These are phyloP conservation scores for Agriopis leucophaearia DNA, from an alignment of 2,888 invertebrate genomes.

Conservation along the genomic window DNA sequence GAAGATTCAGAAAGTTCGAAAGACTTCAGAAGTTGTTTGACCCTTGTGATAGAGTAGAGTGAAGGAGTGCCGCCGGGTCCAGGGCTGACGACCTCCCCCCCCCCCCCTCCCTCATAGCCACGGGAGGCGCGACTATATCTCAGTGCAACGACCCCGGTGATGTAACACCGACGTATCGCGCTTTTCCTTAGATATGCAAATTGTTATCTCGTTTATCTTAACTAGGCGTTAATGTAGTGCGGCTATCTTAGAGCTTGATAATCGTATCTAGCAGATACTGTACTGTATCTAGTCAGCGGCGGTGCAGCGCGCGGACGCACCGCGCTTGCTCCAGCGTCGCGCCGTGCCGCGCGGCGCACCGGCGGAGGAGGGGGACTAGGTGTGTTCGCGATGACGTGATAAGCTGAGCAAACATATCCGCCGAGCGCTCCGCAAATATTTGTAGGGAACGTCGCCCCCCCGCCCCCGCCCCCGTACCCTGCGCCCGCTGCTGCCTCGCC, in stretches of 20 bases:
- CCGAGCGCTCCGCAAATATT: constrained; percentile 71
- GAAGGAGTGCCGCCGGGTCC: too few species aligned
- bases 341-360: neutral
- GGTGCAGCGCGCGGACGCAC: constrained; percentile 22
- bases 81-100: neutral
- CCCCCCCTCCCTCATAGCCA: too few species aligned
- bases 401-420: constrained; percentile 69
- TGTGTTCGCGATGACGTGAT: constrained; percentile 51
- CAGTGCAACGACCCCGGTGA: constrained; percentile 73
- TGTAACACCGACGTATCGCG: constrained; percentile 64
- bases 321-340: neutral
- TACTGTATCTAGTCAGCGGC: constrained; percentile 67
- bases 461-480: constrained; percentile 36
- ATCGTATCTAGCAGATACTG: constrained; percentile 80
- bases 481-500: constrained; percentile 21
- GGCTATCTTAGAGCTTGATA: constrained; percentile 81
- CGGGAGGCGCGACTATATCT: constrained; percentile 37
- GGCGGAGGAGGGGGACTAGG: constrained; percentile 1
- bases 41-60: too few species aligned
- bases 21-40: too few species aligned
- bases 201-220: constrained; percentile 85
- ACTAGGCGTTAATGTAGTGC: constrained; percentile 79
- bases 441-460: constrained; percentile 64
- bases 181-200: constrained; percentile 80
- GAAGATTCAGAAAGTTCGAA: neutral